Base-by-base conservation (phyloP, 2,113 vertebrate species). In the Phoxinus phoxinus region DNA sequence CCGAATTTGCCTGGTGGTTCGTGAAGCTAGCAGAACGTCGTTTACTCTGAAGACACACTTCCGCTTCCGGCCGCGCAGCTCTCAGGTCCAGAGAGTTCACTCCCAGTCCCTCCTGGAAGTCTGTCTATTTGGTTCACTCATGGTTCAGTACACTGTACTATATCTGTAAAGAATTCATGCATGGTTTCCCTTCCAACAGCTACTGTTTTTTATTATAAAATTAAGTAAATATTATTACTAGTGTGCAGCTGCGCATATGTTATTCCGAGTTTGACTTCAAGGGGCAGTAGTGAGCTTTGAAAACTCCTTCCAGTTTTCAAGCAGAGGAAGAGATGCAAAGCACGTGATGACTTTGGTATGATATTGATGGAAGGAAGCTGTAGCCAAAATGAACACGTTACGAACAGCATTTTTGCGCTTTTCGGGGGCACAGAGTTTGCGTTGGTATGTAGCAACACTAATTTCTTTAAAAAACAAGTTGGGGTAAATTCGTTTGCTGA, bases 301-400 rank as follows among this genome's bases (percentile, higher is more conserved):
- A 56, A 27, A 72, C 44, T 67, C 25, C 5, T 1, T 21, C 32
- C 3, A 56, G 17, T 15, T 11, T 19, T 21, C 23, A 11, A 25
- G 48, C 12, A 83, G 46, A 83, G 23, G 23, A 83, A 72, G 67
- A 72, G 13, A 56, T 12, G 10, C 23, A 13, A 78, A 53, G 13
- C 73, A 75, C 15, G 73, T 53, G 74, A 83, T 83, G 81, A 83
- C 81, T 83, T 83, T 83, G 81, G 21, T 72, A 2, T 19, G 81
- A 58, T 72, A 72, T 83, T 83, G 67, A 73, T 37, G 30, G 32
- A 71, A 53, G 9, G 44, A 48, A 51, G 9, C 21, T 53, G 11
- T 8, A 12, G 10, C 8, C 27, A 6, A 86, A 80, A 88, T 88
- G 87, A 88, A 86, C 46, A 15, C 59, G 7, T 25, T 86, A 10